phyloP scores from a whole-genome alignment of 1,140 invertebrate genomes.

The Drosophila kohkoa region DNA sequence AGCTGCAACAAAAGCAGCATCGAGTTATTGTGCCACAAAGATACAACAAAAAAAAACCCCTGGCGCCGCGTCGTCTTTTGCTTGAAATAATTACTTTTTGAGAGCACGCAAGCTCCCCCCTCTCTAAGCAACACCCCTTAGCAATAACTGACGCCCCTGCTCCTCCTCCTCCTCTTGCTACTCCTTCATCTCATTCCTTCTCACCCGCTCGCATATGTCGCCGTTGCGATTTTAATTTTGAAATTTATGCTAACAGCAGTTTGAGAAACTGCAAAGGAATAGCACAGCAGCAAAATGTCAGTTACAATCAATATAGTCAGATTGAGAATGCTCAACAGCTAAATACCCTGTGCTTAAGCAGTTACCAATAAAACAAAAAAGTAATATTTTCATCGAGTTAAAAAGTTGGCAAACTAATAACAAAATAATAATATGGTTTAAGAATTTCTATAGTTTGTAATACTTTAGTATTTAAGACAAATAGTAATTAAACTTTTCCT shows the following conservation, averaged over 20 bases:
- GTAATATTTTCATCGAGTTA: neutral
- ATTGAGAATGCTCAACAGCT: neutral
- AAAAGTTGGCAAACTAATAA: too few species aligned
- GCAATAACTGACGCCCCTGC: neutral
- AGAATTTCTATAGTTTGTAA: too few species aligned
- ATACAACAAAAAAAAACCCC: constrained; percentile 36
- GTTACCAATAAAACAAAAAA: too few species aligned
- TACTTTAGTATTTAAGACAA: too few species aligned
- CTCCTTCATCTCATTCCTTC: neutral
- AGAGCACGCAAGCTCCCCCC: constrained; percentile 50
- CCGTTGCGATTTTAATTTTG: constrained; percentile 81
- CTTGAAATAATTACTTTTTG: constrained; percentile 84
- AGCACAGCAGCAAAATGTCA: constrained; percentile 24
- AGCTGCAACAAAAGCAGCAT: constrained; percentile 64
- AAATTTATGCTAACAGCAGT: constrained; percentile 83
- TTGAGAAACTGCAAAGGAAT: constrained; percentile 66
- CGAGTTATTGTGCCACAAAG: constrained; percentile 27
- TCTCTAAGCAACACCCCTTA: constrained; percentile 20
- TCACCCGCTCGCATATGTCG: constrained; percentile 77
- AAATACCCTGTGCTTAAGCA: constrained; percentile 19
- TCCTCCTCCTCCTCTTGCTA: constrained; percentile 16
- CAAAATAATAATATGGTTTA: too few species aligned
- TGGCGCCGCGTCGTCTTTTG: constrained; percentile 69
- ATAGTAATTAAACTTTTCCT: too few species aligned
- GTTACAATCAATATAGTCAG: constrained; percentile 13